These are phyloP conservation scores for Spongilla lacustris DNA, from an alignment of 37 sponge, comb jelly and placozoan genomes.

Conservation along the genomic window DNA sequence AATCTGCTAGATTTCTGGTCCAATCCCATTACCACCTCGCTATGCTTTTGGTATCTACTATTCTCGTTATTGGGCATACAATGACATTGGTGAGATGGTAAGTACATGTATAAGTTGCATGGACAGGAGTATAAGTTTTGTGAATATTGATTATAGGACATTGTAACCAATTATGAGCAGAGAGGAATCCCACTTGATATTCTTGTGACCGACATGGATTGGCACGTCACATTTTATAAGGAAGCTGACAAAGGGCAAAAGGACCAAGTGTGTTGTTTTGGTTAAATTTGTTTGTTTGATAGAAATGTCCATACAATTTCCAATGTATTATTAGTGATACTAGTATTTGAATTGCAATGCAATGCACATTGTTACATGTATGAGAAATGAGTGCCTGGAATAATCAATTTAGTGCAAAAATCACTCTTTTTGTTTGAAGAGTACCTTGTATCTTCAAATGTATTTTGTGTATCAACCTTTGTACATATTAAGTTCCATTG, in stretches of 20 bases:
- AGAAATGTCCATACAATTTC: no score
- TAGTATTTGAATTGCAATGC: background rate
- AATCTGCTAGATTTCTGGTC: conserved; percentile 46
- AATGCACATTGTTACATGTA: background rate
- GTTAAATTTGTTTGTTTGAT: background rate
- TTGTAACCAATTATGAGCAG: conserved; percentile 49
- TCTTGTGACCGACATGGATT: conserved; percentile 85
- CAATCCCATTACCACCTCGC: conserved; percentile 70
- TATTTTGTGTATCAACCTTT: no score
- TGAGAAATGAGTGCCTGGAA: background rate
- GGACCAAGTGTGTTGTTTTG: conserved; percentile 38
- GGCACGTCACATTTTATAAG: conserved; percentile 85
- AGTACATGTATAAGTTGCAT: background rate
- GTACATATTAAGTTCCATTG: no score
- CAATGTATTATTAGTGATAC: no score
- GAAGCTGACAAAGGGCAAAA: conserved; percentile 41
- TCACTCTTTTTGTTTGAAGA: no score
- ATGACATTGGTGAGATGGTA: conserved; percentile 72
- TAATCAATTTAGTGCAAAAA: no score
- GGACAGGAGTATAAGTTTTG: background rate
- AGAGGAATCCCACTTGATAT: conserved; percentile 66
- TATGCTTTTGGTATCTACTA: conserved; percentile 83
- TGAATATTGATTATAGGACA: conserved; percentile 15
- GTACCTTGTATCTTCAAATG: no score
- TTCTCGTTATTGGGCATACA: conserved; percentile 82